phyloP scores from a whole-genome alignment of 92 coral and sea anemone genomes.

The Zoanthus gigantus region DNA sequence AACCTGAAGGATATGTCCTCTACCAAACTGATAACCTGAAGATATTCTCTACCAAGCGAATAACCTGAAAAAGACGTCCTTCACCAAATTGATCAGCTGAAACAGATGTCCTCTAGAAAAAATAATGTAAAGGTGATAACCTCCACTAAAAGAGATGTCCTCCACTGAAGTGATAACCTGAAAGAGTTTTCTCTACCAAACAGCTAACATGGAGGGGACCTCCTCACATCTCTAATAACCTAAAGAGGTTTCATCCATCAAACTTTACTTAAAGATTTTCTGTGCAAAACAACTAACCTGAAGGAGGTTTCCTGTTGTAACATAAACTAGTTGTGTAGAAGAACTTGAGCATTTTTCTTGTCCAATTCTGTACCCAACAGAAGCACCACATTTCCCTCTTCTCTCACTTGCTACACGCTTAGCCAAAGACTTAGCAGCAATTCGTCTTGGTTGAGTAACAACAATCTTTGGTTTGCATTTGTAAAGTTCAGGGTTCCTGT shows the following conservation, averaged over 20 bases:
- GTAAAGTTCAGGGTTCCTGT: slow-evolving; percentile 4
- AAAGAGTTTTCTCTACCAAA: background rate
- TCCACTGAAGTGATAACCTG: background rate
- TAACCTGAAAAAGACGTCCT: background rate
- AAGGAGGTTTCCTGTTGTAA: slow-evolving; percentile 13
- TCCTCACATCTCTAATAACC: no score
- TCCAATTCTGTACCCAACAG: slow-evolving; percentile 27
- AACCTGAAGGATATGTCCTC: background rate
- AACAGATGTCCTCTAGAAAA: background rate
- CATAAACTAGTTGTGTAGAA: slow-evolving; percentile 25
- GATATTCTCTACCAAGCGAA: background rate
- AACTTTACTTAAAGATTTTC: background rate
- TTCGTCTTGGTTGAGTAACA: slow-evolving; percentile 38
- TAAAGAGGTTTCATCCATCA: no score
- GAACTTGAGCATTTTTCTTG: slow-evolving; percentile 7
- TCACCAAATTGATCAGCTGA: background rate
- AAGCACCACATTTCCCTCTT: background rate
- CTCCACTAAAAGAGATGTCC: background rate
- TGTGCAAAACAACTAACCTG: background rate
- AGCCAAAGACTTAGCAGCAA: slow-evolving; percentile 38
- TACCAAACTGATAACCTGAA: background rate
- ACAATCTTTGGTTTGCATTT: slow-evolving; percentile 28
- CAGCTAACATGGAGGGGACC: background rate
- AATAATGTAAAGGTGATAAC: background rate
- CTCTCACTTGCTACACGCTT: slow-evolving; percentile 35